phyloP scores from a whole-genome alignment of 2,797 vertebrate species.

The Gambelia wislizenii region DNA sequence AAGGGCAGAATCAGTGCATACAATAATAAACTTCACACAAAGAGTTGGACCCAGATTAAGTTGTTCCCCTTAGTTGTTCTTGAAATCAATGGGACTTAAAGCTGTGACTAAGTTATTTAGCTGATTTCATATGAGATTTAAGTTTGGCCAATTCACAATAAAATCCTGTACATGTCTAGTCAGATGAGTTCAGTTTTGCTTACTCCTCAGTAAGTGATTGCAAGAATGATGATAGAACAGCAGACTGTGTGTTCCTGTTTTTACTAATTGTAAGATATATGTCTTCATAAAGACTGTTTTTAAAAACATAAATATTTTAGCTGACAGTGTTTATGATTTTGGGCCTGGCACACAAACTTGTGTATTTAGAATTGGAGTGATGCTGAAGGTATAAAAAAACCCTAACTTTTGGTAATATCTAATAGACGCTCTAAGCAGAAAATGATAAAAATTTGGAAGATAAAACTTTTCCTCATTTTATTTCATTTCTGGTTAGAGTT shows the following conservation, averaged over 20 bases:
- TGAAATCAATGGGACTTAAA: not conserved
- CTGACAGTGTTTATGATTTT: not conserved
- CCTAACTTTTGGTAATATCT: not conserved
- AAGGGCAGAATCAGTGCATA: not conserved
- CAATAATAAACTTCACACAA: not conserved
- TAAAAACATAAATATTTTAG: not conserved
- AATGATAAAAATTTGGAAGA: not conserved
- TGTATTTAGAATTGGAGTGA: not conserved
- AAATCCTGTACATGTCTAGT: not conserved
- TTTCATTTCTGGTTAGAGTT: not conserved
- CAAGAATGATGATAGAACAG: not conserved
- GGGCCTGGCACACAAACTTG: not conserved
- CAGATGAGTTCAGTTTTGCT: not conserved
- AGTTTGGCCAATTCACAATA: not conserved
- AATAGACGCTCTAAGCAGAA: not conserved
- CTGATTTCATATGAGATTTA: not conserved
- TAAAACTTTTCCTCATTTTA: not conserved
- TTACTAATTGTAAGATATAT: not conserved
- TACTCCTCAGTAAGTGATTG: not conserved
- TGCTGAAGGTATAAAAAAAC: not conserved
- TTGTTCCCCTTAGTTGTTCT: not conserved
- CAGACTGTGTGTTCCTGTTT: not conserved
- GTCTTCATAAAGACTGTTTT: not conserved
- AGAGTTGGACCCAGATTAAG: not conserved
- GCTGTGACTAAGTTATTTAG: not conserved